Evolutionary conservation across 2,113 vertebrate species (phyloP).

Genomic region (Sclerurus mexicanus): DNA sequence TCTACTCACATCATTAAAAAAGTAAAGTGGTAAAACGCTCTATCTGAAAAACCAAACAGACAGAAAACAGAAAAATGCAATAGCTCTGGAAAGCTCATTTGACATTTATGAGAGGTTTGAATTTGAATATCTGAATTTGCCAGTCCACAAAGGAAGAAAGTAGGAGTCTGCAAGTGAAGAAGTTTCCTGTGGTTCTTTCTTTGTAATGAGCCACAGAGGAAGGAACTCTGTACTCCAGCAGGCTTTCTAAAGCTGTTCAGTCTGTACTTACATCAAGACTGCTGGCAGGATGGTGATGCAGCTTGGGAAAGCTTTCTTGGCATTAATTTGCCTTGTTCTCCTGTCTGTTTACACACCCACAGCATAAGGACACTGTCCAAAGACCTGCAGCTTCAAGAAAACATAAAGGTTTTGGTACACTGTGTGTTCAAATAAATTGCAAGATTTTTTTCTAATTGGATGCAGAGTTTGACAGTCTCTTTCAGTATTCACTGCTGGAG

Average conservation of each 20-base stretch:
- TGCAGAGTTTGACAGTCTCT: neutral
- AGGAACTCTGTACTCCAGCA: neutral
- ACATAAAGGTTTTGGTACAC: neutral
- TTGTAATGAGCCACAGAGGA: neutral
- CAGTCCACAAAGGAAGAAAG: slow-evolving; percentile 2
- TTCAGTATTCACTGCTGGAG: neutral
- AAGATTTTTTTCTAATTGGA: neutral
- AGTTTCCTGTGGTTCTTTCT: slow-evolving; percentile 17
- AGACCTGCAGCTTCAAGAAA: neutral
- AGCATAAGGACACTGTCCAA: neutral
- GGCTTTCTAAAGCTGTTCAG: neutral
- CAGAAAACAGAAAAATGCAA: neutral
- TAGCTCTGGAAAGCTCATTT: neutral
- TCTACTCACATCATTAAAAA: neutral
- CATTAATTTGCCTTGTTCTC: neutral
- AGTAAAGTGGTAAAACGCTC: neutral
- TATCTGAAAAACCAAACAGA: neutral
- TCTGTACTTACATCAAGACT: neutral
- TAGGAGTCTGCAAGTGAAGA: neutral
- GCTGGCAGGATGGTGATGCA: neutral
- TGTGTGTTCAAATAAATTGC: neutral
- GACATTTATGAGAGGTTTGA: slow-evolving; percentile 6
- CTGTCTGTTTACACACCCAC: neutral
- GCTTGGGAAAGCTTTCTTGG: neutral
- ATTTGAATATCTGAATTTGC: slow-evolving; percentile 14